Evolutionary conservation across 2,113 vertebrate species (phyloP).

Genomic region (Phylloscopus trochiloides): DNA sequence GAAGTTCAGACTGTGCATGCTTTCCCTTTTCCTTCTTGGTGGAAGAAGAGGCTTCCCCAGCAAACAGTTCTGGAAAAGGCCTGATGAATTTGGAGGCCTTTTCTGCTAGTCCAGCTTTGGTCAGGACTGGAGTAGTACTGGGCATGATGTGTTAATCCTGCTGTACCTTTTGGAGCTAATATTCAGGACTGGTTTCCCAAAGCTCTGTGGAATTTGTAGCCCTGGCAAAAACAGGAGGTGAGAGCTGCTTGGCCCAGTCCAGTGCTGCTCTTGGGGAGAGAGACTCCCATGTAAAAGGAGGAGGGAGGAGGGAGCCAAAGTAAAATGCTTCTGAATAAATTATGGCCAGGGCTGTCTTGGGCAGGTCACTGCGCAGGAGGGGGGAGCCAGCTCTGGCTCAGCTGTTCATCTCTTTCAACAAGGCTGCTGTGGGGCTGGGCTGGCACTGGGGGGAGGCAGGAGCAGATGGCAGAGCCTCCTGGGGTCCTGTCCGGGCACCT

Average conservation of each 20-base stretch:
- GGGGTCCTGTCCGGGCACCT: background rate
- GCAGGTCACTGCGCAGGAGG: background rate
- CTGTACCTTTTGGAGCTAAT: background rate
- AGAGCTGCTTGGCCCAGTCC: background rate
- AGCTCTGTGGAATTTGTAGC: background rate
- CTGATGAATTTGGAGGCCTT: background rate
- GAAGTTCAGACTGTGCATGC: fast-evolving
- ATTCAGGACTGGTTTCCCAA: background rate
- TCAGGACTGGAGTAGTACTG: background rate
- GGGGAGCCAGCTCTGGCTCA: slow-evolving; percentile 18
- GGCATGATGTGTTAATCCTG: background rate
- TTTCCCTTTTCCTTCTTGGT: background rate
- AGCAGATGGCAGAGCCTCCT: background rate
- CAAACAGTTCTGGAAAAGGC: background rate
- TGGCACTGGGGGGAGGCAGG: background rate
- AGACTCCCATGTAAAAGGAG: background rate
- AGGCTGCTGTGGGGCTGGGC: fast-evolving
- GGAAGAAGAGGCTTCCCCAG: background rate
- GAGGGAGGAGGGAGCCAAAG: background rate
- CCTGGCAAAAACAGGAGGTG: background rate
- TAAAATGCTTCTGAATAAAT: background rate
- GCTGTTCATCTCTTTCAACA: slow-evolving; percentile 20
- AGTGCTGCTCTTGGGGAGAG: background rate
- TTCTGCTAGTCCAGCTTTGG: background rate
- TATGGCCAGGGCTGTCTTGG: background rate